Percentiles rank a stretch among this genome's conserved stretches.
Evolutionary conservation across 2,113 vertebrate genomes (phyloP).

Genomic region (Toxotes chatareus): DNA sequence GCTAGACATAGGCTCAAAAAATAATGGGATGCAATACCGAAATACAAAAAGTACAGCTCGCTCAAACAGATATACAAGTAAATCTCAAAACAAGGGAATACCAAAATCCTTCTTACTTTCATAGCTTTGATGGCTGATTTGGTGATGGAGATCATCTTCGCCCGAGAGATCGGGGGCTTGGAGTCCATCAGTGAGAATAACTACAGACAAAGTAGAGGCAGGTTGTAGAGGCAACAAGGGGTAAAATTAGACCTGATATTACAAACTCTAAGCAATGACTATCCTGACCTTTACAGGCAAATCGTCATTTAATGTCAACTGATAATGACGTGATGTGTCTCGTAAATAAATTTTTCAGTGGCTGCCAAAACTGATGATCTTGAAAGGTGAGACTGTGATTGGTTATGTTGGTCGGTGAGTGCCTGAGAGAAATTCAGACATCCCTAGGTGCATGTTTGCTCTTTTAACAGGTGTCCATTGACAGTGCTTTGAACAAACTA

Average conservation of each 20-base stretch:
- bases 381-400: background rate
- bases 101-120: constrained; percentile 87
- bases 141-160: constrained; percentile 99
- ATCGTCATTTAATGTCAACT: background rate
- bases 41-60: background rate
- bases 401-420: background rate
- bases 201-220: constrained; percentile 75
- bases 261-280: background rate
- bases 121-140: constrained; percentile 99
- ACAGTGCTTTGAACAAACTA: too few relatives aligned
- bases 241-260: background rate
- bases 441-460: too few relatives aligned
- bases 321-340: background rate
- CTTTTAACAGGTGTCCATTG: too few relatives aligned
- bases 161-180: constrained; percentile 98
- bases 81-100: background rate
- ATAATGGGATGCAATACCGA: background rate
- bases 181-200: constrained; percentile 98
- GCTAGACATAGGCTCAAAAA: background rate
- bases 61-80: background rate
- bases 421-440: too few relatives aligned
- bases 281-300: background rate
- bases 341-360: background rate
- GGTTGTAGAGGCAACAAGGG: background rate
- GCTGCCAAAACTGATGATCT: background rate